Percentiles rank a stretch among this genome's conserved stretches.
phyloP scores from a whole-genome alignment of 30 jellyfish, hydroid and myxozoan species.

The Aurelia aurita complex sp. Pacific region DNA sequence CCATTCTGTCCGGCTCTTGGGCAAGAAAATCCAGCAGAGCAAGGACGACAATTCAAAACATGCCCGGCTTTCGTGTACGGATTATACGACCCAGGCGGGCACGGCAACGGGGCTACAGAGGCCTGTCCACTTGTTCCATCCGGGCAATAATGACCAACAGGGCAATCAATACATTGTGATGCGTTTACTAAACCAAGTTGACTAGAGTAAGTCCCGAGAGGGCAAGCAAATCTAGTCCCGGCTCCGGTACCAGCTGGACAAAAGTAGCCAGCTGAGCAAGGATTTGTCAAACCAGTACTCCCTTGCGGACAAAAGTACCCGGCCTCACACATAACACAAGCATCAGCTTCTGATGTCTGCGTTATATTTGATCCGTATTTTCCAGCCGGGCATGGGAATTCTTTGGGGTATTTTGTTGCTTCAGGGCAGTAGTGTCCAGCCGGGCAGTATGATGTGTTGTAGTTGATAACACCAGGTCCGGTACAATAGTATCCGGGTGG shows the following conservation, averaged over 20 bases:
- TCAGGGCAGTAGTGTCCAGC: slow-evolving; percentile 93
- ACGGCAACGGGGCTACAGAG: slow-evolving; percentile 84
- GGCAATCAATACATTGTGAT: slow-evolving; percentile 87
- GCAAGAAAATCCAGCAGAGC: slow-evolving; percentile 94
- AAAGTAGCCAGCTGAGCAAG: slow-evolving; percentile 90
- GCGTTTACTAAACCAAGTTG: slow-evolving; percentile 65
- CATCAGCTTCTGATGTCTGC: slow-evolving; percentile 60
- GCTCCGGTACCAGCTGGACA: slow-evolving; percentile 91
- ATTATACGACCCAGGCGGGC: slow-evolving; percentile 97
- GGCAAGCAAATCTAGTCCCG: slow-evolving; percentile 91
- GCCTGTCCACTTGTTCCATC: slow-evolving; percentile 91
- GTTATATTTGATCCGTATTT: slow-evolving; percentile 69
- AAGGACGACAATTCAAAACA: slow-evolving; percentile 78
- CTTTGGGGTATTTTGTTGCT: slow-evolving; percentile 69
- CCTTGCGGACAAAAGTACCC: slow-evolving; percentile 92
- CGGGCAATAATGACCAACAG: slow-evolving; percentile 97
- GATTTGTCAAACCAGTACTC: slow-evolving; percentile 50
- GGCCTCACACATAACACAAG: slow-evolving; percentile 73
- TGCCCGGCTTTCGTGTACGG: slow-evolving; percentile 80
- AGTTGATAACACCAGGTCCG: slow-evolving; percentile 86
- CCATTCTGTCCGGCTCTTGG: slow-evolving; percentile 87
- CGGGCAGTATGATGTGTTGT: slow-evolving; percentile 60
- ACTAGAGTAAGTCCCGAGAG: slow-evolving; percentile 85
- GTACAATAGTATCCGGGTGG: slow-evolving; percentile 93
- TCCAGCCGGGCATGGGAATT: slow-evolving; percentile 96